phyloP scores from a whole-genome alignment of 1,140 invertebrate species.

The Drosophila ercepeae region DNA sequence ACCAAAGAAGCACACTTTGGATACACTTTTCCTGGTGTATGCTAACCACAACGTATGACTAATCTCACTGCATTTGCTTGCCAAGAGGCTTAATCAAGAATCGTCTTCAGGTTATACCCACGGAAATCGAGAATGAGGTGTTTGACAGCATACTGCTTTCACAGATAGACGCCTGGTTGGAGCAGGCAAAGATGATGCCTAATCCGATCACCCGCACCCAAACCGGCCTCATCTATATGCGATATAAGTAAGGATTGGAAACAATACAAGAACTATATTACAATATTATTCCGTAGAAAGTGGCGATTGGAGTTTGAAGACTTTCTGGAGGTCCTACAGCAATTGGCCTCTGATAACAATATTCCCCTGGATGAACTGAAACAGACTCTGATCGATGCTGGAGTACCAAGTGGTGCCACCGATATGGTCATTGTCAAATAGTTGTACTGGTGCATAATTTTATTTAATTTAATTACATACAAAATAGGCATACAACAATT shows the following conservation, averaged over 20 bases:
- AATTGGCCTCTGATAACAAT: conserved; percentile 40
- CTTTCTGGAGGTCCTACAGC: conserved; percentile 65
- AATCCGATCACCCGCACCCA: conserved; percentile 63
- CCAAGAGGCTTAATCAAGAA: not conserved
- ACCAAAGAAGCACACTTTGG: conserved; percentile 73
- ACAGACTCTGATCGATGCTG: conserved; percentile 52
- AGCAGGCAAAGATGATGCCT: conserved; percentile 71
- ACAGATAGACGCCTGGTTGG: conserved; percentile 71
- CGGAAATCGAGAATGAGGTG: conserved; percentile 62
- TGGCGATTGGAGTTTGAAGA: conserved; percentile 78
- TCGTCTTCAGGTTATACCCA: conserved; percentile 19
- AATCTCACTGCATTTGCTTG: not conserved
- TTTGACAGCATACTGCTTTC: conserved; percentile 70
- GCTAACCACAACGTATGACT: conserved; percentile 53
- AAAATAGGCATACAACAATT: conserved; percentile 29
- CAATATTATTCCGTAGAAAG: conserved; percentile 48
- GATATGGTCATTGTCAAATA: conserved; percentile 61
- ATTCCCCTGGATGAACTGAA: conserved; percentile 59
- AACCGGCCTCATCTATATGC: conserved; percentile 76
- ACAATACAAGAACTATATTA: not conserved
- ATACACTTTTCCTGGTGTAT: conserved; percentile 63
- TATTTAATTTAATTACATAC: conserved; percentile 37
- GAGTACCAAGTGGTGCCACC: conserved; percentile 46
- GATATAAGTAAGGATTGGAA: conserved; percentile 62
- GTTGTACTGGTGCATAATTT: conserved; percentile 12